Base-by-base conservation (phyloP, 2,888 invertebrate species). In the Imbricaverruca yamaguchii region DNA sequence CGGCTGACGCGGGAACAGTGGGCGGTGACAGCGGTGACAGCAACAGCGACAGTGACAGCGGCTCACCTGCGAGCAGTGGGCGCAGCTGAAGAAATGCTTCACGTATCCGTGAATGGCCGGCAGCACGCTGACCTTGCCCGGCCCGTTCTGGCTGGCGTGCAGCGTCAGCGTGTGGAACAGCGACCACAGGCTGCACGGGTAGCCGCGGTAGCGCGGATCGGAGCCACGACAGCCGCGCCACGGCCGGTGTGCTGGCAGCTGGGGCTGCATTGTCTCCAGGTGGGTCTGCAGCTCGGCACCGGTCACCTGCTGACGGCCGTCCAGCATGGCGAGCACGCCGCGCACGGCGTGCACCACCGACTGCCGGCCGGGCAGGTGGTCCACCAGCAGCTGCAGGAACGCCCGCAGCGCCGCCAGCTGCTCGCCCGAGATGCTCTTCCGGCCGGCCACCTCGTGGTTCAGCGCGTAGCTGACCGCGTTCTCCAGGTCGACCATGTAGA, bases 181-280 rank as follows among this genome's bases (percentile, higher is more conserved):
- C 21, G 92, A 93, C 99, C 99, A 99, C 61, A 99, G 89, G 0
- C 96, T 93, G 88, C 98, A 99, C 0, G 97, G 94, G 87, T 94
- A 98, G 18, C 97, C 97, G 80, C 98, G 90, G 85, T 90, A 91
- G 83, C 90, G 89, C 0, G 91, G 88, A 81, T 90, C 89, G 84
- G 96, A 96, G 15, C 96, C 95, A 84, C 89, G 90, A 86, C 98
- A 99, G 4, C 92, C 93, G 63, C 93, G 87, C 91, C 93, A 98
- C n/a, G 88, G 74, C 83, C 84, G 57, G 83, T 80, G 81, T 83
- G 23, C 25, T 67, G 83, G 82, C n/a, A 84, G 74, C 63, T 15
- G 63, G 21, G 21, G 63, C n/a, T 81, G 81, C 18, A 81, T 25
- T 0, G 82, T 57, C 23, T 80, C 81, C 15, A 83, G 80, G 7